Evolutionary conservation across 2,113 vertebrate species (phyloP).

Genomic region (Centropristis striata): DNA sequence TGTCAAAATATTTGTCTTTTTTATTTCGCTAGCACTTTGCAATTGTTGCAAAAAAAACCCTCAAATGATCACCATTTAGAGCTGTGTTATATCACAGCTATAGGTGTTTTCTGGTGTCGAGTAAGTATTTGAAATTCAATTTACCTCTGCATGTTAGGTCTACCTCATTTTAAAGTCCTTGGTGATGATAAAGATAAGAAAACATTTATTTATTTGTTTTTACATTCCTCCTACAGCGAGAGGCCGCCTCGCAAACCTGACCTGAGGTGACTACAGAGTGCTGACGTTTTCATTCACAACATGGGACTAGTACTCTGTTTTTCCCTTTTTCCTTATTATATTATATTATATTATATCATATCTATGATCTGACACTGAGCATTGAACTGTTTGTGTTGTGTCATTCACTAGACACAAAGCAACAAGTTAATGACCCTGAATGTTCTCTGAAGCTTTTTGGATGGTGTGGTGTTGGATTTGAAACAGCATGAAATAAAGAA

Average conservation of each 20-base stretch:
- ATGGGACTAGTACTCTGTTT: constrained; percentile 12
- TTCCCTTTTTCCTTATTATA: neutral
- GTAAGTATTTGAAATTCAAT: constrained; percentile 15
- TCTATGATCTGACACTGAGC: neutral
- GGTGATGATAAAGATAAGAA: constrained; percentile 15
- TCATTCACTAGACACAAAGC: neutral
- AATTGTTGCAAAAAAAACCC: no score
- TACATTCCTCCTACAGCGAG: constrained; percentile 71
- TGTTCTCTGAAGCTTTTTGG: neutral
- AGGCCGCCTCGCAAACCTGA: constrained; percentile 79
- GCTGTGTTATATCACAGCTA: neutral
- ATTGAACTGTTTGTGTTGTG: constrained; percentile 10
- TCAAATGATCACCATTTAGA: neutral
- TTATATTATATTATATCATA: neutral
- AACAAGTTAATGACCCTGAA: neutral
- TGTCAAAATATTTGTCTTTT: neutral
- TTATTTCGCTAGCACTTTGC: neutral
- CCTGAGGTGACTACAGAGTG: constrained; percentile 75
- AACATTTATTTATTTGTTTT: constrained; percentile 26
- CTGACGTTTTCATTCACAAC: neutral
- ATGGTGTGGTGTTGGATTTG: constrained; percentile 19
- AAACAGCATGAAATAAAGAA: constrained; percentile 30
- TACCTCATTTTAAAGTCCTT: constrained; percentile 3
- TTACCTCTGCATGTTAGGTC: constrained; percentile 25
- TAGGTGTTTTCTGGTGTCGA: neutral